These are phyloP conservation scores for Chelonoidis abingdonii DNA, from an alignment of 2,113 vertebrate species.

Conservation along the genomic window DNA sequence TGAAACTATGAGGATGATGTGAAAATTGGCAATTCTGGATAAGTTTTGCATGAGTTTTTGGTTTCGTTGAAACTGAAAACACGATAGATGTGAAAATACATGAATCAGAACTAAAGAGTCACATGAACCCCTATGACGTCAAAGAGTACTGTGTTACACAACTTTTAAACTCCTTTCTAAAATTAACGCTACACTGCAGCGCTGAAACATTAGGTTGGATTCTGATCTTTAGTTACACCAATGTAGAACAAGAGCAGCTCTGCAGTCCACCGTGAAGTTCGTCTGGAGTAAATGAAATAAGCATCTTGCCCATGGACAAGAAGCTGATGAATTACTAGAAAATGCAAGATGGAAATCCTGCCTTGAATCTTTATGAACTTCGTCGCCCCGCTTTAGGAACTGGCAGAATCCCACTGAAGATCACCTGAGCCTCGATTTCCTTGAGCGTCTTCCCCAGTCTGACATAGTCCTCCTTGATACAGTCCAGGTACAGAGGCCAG, in stretches of 20 bases:
- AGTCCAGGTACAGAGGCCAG: no score
- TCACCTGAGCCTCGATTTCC: no score
- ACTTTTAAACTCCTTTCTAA: neutral
- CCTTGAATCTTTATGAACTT: rapidly evolving
- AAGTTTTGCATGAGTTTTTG: neutral
- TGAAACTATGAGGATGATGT: neutral
- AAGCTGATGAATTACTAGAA: neutral
- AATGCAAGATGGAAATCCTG: neutral
- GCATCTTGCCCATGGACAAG: neutral
- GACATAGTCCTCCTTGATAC: no score
- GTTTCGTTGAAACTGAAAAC: neutral
- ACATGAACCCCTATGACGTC: neutral
- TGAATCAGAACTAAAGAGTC: neutral
- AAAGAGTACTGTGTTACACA: neutral
- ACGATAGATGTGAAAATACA: neutral
- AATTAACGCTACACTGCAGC: neutral
- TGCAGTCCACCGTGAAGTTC: neutral
- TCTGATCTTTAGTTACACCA: neutral
- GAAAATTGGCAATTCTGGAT: neutral
- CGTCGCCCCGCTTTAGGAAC: no score
- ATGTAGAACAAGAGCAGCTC: neutral
- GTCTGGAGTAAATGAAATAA: neutral
- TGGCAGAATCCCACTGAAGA: no score
- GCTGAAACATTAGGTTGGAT: neutral
- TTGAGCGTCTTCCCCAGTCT: no score